Conservation (phyloP, 2,888 invertebrate species). For the Campoletis raptor region DNA sequence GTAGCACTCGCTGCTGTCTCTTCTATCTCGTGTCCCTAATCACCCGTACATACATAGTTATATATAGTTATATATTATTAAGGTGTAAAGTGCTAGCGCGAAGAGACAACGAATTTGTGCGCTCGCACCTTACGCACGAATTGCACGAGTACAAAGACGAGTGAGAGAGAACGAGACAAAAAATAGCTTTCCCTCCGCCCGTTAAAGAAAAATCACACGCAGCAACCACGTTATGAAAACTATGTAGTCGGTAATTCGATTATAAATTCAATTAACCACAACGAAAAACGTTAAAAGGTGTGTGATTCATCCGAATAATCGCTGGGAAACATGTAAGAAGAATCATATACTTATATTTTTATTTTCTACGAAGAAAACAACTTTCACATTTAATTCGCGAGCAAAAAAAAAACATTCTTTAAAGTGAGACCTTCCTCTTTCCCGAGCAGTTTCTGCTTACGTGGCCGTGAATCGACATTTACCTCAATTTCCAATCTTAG, state of each 20-base stretch:
- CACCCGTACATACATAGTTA: constrained; percentile 3
- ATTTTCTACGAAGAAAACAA: neutral
- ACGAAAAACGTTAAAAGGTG: constrained; percentile 25
- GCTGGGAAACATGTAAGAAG: constrained; percentile 52
- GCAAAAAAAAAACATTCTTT: constrained; percentile 11
- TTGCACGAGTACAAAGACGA: neutral
- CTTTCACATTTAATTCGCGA: neutral
- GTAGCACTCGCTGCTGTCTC: constrained; percentile 17
- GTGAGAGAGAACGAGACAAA: constrained; percentile 4
- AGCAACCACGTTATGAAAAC: constrained; percentile 29
- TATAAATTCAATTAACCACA: constrained; percentile 33
- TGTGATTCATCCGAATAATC: constrained; percentile 44
- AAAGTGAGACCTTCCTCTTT: constrained; percentile 8
- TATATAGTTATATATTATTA: constrained; percentile 21
- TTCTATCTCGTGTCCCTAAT: constrained; percentile 6
- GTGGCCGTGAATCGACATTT: constrained; percentile 65
- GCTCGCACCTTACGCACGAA: neutral
- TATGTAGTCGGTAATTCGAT: constrained; percentile 34
- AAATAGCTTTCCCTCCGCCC: constrained; percentile 25
- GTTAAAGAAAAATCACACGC: neutral
- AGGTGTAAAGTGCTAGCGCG: constrained; percentile 8
- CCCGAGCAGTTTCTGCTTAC: constrained; percentile 51
- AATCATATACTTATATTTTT: neutral
- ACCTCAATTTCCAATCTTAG: constrained; percentile 24
- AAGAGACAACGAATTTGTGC: constrained; percentile 44